Conservation (phyloP, 2,888 invertebrate species). For the Spicauda simplicius region DNA sequence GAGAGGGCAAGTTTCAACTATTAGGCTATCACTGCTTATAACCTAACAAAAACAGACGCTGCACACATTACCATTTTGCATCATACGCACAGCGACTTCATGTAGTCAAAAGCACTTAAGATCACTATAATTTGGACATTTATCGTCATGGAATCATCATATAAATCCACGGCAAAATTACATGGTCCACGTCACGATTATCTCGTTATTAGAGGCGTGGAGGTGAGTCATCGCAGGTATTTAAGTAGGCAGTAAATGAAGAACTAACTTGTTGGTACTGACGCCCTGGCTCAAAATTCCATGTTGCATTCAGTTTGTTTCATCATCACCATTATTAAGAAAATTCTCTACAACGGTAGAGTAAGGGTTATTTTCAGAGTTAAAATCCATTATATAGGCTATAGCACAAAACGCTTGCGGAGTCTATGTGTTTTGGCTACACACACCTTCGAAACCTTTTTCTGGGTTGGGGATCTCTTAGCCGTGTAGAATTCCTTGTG, state of each 20-base stretch:
- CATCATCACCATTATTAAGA: too few species aligned
- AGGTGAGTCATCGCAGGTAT: constrained; percentile 58
- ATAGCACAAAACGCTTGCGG: too few species aligned
- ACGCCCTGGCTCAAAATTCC: not conserved
- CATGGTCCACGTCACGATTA: constrained; percentile 65
- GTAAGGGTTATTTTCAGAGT: too few species aligned
- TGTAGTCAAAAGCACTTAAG: constrained; percentile 67
- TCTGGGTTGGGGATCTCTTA: too few species aligned
- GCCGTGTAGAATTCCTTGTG: too few species aligned
- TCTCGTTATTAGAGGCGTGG: constrained; percentile 56
- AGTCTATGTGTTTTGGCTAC: too few species aligned
- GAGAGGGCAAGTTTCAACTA: too few species aligned
- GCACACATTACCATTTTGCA: constrained; percentile 22
- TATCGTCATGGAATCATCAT: constrained; percentile 63
- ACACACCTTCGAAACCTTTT: too few species aligned
- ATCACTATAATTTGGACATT: constrained; percentile 70
- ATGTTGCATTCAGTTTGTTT: not conserved
- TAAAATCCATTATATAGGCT: too few species aligned
- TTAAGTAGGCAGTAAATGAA: constrained; percentile 19
- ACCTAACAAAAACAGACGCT: not conserved
- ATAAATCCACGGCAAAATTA: constrained; percentile 75
- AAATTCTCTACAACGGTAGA: too few species aligned
- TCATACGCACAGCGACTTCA: constrained; percentile 37
- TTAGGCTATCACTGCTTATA: too few species aligned
- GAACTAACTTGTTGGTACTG: not conserved